Conservation (phyloP, 2,797 vertebrate genomes). For the Eulemur albifrons region DNA sequence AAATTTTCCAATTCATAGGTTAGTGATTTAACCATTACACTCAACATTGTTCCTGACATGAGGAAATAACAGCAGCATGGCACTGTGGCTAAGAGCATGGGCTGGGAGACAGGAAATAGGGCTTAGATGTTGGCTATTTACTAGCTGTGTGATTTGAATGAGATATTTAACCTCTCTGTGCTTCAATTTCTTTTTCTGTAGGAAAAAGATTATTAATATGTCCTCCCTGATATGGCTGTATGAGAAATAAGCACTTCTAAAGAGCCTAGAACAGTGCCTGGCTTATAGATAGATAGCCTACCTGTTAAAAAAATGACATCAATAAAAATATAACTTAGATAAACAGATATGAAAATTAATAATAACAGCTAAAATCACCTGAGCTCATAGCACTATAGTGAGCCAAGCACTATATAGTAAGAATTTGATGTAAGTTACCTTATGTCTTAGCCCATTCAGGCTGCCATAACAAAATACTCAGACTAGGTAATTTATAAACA, state of each 20-base stretch:
- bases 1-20: background rate
- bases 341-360: background rate
- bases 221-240: background rate
- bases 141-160: background rate
- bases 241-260: background rate
- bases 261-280: background rate
- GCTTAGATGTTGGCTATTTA: background rate
- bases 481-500: background rate
- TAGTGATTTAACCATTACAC: background rate
- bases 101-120: background rate
- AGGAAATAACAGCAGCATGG: background rate
- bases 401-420: background rate
- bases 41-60: background rate
- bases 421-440: background rate
- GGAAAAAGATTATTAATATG: background rate
- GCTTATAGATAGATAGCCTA: background rate
- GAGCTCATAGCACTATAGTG: background rate
- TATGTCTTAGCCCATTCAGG: background rate
- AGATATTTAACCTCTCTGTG: background rate
- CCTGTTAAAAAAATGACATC: background rate
- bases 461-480: background rate
- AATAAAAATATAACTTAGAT: background rate
- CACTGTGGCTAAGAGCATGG: background rate
- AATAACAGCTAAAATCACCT: background rate
- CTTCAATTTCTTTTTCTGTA: background rate